Percentiles rank a stretch among this genome's conserved stretches.
Evolutionary conservation across 1,140 invertebrate species (phyloP).

Genomic region (Habropoda laboriosa): DNA sequence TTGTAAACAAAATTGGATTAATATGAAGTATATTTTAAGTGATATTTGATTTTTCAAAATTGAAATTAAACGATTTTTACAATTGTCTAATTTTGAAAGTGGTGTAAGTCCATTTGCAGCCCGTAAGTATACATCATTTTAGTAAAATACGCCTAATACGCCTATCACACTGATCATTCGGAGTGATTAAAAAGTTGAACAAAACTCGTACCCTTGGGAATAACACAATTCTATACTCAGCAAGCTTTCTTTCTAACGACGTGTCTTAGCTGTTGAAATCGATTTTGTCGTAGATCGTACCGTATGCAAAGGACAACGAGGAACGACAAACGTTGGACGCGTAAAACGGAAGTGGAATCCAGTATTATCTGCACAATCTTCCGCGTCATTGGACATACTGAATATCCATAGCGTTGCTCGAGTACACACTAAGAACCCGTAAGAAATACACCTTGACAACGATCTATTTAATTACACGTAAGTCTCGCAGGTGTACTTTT

Average conservation of each 20-base stretch:
- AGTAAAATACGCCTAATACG: constrained; percentile 16
- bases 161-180: background rate
- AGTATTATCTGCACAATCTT: constrained; percentile 68
- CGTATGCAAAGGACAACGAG: background rate
- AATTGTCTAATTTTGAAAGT: constrained; percentile 31
- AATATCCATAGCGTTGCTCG: constrained; percentile 61
- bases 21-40: background rate
- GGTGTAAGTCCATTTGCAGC: constrained; percentile 37
- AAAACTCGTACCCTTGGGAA: background rate
- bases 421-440: constrained; percentile 45
- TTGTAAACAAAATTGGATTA: constrained; percentile 40
- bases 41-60: constrained; percentile 32
- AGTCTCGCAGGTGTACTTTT: constrained; percentile 72
- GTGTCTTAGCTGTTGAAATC: too few species aligned
- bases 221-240: background rate
- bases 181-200: background rate
- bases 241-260: too few species aligned
- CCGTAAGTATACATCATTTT: constrained; percentile 14
- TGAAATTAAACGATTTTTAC: constrained; percentile 27
- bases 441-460: constrained; percentile 66
- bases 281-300: background rate
- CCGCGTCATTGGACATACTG: constrained; percentile 61
- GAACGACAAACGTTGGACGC: background rate
- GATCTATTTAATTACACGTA: constrained; percentile 73
- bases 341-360: constrained; percentile 66